Evolutionary conservation across 2,113 vertebrate species (phyloP).

Genomic region (Erpornis zantholeuca): DNA sequence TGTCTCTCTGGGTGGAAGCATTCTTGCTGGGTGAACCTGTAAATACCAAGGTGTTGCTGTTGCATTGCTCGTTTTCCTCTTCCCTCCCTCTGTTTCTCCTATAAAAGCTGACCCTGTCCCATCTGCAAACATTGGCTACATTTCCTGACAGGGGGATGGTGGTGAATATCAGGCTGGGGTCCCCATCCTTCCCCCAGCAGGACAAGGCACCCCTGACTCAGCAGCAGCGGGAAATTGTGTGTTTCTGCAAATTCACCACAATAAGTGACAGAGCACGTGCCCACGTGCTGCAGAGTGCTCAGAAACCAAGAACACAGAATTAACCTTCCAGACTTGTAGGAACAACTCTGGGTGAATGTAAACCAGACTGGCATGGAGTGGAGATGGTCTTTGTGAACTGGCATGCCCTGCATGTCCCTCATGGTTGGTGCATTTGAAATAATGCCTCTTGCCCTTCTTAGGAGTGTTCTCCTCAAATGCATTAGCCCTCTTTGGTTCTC

Average conservation of each 20-base stretch:
- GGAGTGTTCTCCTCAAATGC: background rate
- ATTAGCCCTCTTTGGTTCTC: background rate
- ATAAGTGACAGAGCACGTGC: background rate
- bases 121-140: rapidly evolving
- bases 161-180: background rate
- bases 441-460: background rate
- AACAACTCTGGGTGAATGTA: background rate
- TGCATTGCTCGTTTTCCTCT: rapidly evolving
- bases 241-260: background rate
- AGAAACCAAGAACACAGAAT: background rate
- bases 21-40: background rate
- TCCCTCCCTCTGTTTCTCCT: background rate
- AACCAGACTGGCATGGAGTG: background rate
- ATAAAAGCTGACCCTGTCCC: background rate
- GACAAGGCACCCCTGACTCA: background rate
- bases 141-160: rapidly evolving
- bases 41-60: background rate
- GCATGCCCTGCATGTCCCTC: background rate
- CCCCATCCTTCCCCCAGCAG: rapidly evolving
- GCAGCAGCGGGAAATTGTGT: background rate
- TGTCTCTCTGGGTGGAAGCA: background rate
- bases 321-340: background rate
- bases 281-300: rapidly evolving
- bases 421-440: rapidly evolving
- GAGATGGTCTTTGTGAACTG: background rate